Evolutionary conservation across 2,113 vertebrate genomes (phyloP).

Genomic region (Rhinoptilus africanus): DNA sequence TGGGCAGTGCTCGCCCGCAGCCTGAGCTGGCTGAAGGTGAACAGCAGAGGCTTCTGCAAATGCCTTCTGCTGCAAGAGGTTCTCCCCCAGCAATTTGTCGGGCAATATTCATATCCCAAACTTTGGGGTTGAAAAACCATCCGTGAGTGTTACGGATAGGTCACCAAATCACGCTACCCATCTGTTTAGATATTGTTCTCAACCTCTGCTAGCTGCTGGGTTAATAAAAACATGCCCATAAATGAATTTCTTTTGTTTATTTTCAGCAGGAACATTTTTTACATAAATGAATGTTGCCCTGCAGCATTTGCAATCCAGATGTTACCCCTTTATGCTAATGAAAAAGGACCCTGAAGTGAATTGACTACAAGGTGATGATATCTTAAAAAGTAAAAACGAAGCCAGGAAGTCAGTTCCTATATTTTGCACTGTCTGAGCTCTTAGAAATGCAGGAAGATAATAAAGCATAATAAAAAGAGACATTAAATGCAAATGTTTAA

Average conservation of each 20-base stretch:
- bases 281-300: background rate
- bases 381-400: background rate
- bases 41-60: background rate
- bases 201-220: background rate
- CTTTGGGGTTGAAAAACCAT: background rate
- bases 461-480: background rate
- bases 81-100: background rate
- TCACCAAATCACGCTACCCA: background rate
- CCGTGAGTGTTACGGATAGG: fast-evolving
- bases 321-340: background rate
- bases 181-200: background rate
- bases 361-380: background rate
- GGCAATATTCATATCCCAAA: background rate
- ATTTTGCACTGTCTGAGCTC: background rate
- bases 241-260: background rate
- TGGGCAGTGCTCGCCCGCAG: background rate
- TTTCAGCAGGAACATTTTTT: background rate
- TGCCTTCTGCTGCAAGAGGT: background rate
- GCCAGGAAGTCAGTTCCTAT: background rate
- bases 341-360: background rate
- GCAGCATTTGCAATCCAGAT: background rate
- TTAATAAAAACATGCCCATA: background rate
- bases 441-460: background rate
- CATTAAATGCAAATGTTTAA: background rate
- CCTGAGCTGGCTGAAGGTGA: background rate